phyloP scores from a whole-genome alignment of 2,888 invertebrate genomes.

The Tipula helvola region DNA sequence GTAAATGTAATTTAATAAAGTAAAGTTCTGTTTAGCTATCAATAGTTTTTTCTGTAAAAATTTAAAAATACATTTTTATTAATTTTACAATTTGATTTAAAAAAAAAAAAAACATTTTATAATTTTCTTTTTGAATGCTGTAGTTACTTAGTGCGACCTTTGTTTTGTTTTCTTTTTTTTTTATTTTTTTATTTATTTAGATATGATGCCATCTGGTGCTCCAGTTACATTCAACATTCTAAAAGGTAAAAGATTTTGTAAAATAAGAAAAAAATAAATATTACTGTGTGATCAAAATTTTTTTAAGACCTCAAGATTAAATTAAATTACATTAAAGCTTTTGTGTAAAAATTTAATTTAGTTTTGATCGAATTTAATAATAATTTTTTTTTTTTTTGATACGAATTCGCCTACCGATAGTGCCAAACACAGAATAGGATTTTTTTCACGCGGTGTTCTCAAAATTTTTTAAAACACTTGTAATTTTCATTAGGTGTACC shows the following conservation, averaged over 20 bases:
- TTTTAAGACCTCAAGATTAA: not conserved
- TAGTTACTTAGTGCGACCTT: conserved; percentile 13
- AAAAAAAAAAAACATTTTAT: not conserved
- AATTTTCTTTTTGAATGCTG: conserved; percentile 10
- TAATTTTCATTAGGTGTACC: not conserved
- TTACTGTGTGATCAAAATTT: not conserved
- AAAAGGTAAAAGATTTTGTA: conserved; percentile 51
- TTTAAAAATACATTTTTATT: not conserved
- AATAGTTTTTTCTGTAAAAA: not conserved
- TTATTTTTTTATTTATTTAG: conserved; percentile 19
- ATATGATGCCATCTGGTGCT: conserved; percentile 62
- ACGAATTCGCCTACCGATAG: not conserved
- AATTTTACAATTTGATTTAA: not conserved
- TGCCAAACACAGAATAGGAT: not conserved
- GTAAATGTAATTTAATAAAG: not conserved
- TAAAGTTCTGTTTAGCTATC: not conserved
- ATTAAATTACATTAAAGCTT: not conserved
- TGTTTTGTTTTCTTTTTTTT: conserved; percentile 15
- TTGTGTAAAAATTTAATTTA: not conserved
- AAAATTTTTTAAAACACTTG: not conserved
- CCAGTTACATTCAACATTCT: conserved; percentile 77
- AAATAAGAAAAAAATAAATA: not conserved
- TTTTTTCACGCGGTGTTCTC: not conserved
- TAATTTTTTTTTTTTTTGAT: not conserved
- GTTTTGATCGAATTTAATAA: not conserved